Conservation (phyloP, 2,113 vertebrate species). For the Paradoxurus hermaphroditus region DNA sequence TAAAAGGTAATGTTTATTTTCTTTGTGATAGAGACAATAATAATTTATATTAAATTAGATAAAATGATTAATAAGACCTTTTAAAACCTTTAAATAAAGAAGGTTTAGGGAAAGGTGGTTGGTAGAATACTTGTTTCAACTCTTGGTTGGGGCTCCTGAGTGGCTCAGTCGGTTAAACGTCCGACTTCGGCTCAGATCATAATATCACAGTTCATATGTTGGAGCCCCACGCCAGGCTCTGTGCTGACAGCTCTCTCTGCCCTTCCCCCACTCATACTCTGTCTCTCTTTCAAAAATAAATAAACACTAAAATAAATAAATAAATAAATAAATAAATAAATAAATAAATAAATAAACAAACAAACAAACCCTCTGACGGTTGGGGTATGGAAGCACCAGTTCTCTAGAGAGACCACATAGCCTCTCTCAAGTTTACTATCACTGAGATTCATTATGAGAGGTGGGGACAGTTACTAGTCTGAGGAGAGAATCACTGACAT, state of each 20-base stretch:
- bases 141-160: neutral
- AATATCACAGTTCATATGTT: too few relatives aligned
- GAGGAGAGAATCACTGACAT: neutral
- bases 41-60: neutral
- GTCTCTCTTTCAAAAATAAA: too few relatives aligned
- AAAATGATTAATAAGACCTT: neutral
- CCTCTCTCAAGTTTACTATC: neutral
- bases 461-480: neutral
- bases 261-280: too few relatives aligned
- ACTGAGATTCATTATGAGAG: neutral
- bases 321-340: too few relatives aligned
- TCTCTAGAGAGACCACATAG: neutral
- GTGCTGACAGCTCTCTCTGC: neutral
- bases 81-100: neutral
- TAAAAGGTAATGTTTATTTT: neutral
- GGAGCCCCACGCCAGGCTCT: too few relatives aligned
- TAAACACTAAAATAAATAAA: too few relatives aligned
- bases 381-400: neutral
- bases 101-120: neutral
- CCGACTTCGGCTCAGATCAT: too few relatives aligned
- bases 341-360: too few relatives aligned
- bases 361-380: neutral
- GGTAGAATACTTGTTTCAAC: neutral
- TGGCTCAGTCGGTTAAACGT: too few relatives aligned
- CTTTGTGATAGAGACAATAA: neutral